Conservation (phyloP, 2,888 invertebrate genomes). For the Apotomis capreana region DNA sequence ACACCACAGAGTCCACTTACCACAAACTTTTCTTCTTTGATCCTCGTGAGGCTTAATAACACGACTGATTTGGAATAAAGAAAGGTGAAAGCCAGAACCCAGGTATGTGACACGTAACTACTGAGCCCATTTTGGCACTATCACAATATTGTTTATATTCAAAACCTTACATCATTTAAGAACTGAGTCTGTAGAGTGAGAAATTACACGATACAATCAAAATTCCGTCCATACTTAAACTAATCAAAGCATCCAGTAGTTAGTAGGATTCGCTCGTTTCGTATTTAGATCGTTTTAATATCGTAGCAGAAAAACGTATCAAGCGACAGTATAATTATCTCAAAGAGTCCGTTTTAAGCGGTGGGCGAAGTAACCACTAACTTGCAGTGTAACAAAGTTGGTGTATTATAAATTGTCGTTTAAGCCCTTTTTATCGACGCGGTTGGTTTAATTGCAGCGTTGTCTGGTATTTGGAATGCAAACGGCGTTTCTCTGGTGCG, state of each 20-base stretch:
- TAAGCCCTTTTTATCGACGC: slow-evolving; percentile 3
- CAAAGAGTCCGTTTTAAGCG: neutral
- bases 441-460: slow-evolving; percentile 36
- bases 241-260: slow-evolving; percentile 34
- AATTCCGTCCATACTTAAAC: slow-evolving; percentile 36
- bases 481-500: slow-evolving; percentile 30
- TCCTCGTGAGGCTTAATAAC: too few species aligned
- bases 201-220: slow-evolving; percentile 22
- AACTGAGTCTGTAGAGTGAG: neutral
- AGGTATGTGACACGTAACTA: too few species aligned
- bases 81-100: too few species aligned
- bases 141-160: too few species aligned
- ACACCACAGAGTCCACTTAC: too few species aligned
- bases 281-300: slow-evolving; percentile 28
- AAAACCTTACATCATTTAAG: neutral
- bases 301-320: neutral
- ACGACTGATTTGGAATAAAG: too few species aligned
- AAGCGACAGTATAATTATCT: slow-evolving; percentile 7
- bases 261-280: slow-evolving; percentile 33
- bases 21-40: too few species aligned
- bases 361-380: neutral
- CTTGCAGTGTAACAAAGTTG: neutral
- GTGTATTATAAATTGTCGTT: slow-evolving; percentile 4
- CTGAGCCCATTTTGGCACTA: too few species aligned
- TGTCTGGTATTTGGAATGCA: slow-evolving; percentile 38